Percentiles rank a stretch among this genome's conserved stretches.
phyloP scores from a whole-genome alignment of 2,113 vertebrate genomes.

The Rana temporaria region DNA sequence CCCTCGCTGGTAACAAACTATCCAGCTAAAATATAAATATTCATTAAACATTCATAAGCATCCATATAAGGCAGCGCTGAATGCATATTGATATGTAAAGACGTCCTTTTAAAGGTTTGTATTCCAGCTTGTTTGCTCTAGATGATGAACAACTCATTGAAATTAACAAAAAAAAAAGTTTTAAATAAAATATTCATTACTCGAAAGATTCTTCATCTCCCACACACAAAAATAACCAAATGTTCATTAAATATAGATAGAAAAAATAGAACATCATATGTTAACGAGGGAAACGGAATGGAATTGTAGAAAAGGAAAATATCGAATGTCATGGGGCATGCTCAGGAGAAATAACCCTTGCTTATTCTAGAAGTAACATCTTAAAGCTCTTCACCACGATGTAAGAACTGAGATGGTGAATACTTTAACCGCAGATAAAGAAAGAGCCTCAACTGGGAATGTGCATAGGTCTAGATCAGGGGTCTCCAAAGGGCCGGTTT shows the following conservation, averaged over 20 bases:
- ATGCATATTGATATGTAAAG: conserved; percentile 21
- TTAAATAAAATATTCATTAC: conserved; percentile 43
- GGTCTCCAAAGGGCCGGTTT: no score
- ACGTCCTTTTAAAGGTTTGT: not conserved
- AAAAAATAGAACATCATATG: conserved; percentile 26
- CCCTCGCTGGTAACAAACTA: conserved; percentile 17
- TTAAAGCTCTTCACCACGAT: no score
- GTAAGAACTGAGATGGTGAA: no score
- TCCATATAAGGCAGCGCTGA: not conserved
- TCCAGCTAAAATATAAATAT: conserved; percentile 6
- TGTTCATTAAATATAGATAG: conserved; percentile 48
- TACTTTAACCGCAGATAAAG: no score
- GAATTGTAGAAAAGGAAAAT: no score
- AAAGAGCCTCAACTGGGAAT: no score
- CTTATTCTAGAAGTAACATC: no score
- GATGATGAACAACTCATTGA: conserved; percentile 40
- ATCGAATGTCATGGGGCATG: no score
- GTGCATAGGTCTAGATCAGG: no score
- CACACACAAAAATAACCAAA: conserved; percentile 42
- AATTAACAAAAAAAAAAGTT: conserved; percentile 38
- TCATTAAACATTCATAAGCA: conserved; percentile 16
- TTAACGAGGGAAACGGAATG: not conserved
- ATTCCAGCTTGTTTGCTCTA: conserved; percentile 33
- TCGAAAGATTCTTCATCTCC: conserved; percentile 39
- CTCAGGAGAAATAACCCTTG: no score